Conservation (phyloP, 2,888 invertebrate species). For the Hecatera dysodea region DNA sequence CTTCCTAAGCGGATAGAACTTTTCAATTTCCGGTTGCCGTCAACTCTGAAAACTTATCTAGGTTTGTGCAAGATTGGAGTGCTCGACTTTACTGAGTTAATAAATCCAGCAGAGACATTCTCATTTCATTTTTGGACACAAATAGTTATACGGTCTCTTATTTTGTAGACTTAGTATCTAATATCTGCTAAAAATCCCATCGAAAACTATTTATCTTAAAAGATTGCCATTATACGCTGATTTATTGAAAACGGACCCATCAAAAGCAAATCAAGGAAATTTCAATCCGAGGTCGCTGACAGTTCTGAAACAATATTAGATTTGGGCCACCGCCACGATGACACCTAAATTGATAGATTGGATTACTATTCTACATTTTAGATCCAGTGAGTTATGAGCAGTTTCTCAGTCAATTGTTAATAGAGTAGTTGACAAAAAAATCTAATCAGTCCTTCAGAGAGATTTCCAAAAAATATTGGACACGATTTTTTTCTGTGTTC, state of each 20-base stretch:
- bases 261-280: conserved; percentile 2
- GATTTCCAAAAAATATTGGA: too few species aligned
- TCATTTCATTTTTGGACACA: neutral
- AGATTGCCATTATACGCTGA: too few species aligned
- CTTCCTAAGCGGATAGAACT: conserved; percentile 25
- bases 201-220: neutral
- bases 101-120: neutral
- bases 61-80: conserved; percentile 32
- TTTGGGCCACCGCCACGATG: neutral
- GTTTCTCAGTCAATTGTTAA: neutral
- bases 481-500: too few species aligned
- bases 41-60: conserved; percentile 30
- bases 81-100: conserved; percentile 3
- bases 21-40: conserved; percentile 53
- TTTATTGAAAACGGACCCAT: neutral
- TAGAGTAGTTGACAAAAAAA: too few species aligned
- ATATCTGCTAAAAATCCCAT: too few species aligned
- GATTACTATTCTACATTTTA: neutral
- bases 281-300: neutral
- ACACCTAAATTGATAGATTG: conserved; percentile 14
- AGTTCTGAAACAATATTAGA: conserved; percentile 3
- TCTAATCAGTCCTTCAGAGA: too few species aligned
- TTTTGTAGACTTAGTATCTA: neutral
- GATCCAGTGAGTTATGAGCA: conserved; percentile 7
- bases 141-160: neutral